Base-by-base conservation (phyloP, 2,797 vertebrate genomes). In the Spinus pinus region DNA sequence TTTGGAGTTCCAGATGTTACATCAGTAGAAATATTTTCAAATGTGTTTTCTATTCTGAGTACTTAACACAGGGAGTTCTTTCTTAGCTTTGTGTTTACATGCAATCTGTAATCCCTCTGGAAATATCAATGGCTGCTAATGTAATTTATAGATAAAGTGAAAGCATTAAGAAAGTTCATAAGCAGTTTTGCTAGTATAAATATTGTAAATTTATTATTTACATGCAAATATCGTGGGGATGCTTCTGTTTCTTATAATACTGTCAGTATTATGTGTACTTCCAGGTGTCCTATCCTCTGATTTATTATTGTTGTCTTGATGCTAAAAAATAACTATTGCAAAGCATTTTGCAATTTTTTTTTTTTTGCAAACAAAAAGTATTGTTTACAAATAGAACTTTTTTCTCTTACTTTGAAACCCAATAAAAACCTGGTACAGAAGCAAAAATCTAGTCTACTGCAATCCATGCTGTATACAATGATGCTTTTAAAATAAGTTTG, bases 401-500 rank as follows among this genome's bases (percentile, higher is more conserved):
- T 79, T 96, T 90, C 41, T 91, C 28, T 64, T 88, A 24, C 31
- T 33, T 92, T 94, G 80, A 93, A 96, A 81, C 62, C 20, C 14
- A 92, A 95, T 86, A 94, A 87, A 94, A 67, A 72, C 23, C 49
- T 83, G 13, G 21, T 42, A 39, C 6, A 35, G 44, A 83, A 80
- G 31, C 66, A 83, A 58, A 96, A 94, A 79, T 71, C 73, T 80
- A 81, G 71, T 89, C 78, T 95, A 31, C 51, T 53, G 35, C 21
- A 44, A 35, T 61, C 67, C 37, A 66, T 42, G 39, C 35, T 53
- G 9, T 81, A 44, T 72, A 74, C 37, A 89, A 28, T 54, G 31
- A 14, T 80, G 12, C 64, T 77, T 94, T 93, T 77, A 83, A 67
- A 93, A 81, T 90, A 70, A 86, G 8, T 62, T 86, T 92, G 57